These are phyloP conservation scores for Leucozona laternaria DNA, from an alignment of 2,888 invertebrate species.

Conservation along the genomic window DNA sequence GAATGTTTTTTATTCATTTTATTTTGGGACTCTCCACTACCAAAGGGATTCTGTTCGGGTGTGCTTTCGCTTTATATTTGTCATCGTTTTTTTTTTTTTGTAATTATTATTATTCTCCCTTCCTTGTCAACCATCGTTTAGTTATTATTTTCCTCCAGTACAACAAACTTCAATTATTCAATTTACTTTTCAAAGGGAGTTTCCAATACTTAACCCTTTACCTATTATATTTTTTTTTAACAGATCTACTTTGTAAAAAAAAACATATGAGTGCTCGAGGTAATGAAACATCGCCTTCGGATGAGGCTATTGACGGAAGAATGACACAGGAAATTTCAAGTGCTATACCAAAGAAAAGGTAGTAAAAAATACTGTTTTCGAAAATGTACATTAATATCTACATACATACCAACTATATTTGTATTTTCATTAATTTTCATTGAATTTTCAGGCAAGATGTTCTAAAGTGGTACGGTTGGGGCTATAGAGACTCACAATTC, in stretches of 20 bases:
- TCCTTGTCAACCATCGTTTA: neutral
- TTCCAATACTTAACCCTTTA: slow-evolving; percentile 7
- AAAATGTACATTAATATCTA: neutral
- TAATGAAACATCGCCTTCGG: slow-evolving; percentile 60
- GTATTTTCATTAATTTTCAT: slow-evolving; percentile 9
- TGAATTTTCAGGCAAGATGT: slow-evolving; percentile 90
- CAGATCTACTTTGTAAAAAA: slow-evolving; percentile 4
- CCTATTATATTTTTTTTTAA: neutral
- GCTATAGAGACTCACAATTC: slow-evolving; percentile 98
- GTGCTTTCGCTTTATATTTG: slow-evolving; percentile 27
- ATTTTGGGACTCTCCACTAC: slow-evolving; percentile 12
- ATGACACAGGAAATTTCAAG: slow-evolving; percentile 80
- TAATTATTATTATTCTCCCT: slow-evolving; percentile 7
- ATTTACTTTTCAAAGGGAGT: neutral
- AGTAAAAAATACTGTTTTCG: slow-evolving; percentile 37
- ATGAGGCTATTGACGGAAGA: slow-evolving; percentile 79
- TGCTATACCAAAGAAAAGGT: slow-evolving; percentile 82
- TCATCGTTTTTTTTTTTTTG: slow-evolving; percentile 46
- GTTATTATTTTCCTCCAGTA: neutral
- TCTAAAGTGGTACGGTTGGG: slow-evolving; percentile 99
- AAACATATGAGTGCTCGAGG: slow-evolving; percentile 36
- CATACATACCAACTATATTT: neutral
- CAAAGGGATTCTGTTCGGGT: slow-evolving; percentile 32
- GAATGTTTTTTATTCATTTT: slow-evolving; percentile 52
- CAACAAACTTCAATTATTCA: slow-evolving; percentile 13